These are phyloP conservation scores for Rhincodon typus DNA, from an alignment of 2,797 vertebrate genomes.

Conservation along the genomic window DNA sequence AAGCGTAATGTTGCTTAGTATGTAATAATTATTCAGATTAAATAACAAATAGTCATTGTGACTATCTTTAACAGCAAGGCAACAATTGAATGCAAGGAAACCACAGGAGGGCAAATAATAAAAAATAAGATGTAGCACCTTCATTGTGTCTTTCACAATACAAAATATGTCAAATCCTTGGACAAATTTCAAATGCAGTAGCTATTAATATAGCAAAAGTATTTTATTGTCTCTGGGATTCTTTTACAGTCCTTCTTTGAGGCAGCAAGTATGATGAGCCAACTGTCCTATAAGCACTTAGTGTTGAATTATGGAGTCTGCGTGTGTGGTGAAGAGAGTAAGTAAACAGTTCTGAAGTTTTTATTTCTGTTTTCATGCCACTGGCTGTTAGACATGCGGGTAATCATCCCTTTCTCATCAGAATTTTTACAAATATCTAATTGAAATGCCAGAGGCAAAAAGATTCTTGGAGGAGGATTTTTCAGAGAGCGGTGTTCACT, in stretches of 20 bases:
- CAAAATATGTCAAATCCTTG: background rate
- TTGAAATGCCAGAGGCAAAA: background rate
- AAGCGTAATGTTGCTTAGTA: background rate
- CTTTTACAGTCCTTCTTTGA: slow-evolving; percentile 85
- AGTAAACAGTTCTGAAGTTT: slow-evolving; percentile 52
- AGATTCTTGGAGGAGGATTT: background rate
- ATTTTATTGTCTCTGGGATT: slow-evolving; percentile 23
- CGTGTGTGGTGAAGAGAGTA: slow-evolving; percentile 90
- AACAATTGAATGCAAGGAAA: background rate
- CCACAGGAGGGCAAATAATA: background rate
- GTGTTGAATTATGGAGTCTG: slow-evolving; percentile 92
- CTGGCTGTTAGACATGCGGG: background rate
- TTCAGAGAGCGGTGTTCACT: background rate
- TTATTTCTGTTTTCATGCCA: background rate
- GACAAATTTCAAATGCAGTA: background rate
- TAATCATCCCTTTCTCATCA: background rate
- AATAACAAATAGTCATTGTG: background rate
- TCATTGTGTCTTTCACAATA: background rate
- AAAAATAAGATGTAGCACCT: background rate
- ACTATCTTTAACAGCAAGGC: background rate
- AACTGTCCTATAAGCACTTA: slow-evolving; percentile 89
- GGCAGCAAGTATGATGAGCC: slow-evolving; percentile 98
- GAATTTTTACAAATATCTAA: background rate
- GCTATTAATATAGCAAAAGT: background rate
- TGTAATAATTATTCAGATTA: background rate